These are phyloP conservation scores for Astropecten irregularis DNA, from an alignment of 53 echinoderm and acorn worm species.

Conservation along the genomic window DNA sequence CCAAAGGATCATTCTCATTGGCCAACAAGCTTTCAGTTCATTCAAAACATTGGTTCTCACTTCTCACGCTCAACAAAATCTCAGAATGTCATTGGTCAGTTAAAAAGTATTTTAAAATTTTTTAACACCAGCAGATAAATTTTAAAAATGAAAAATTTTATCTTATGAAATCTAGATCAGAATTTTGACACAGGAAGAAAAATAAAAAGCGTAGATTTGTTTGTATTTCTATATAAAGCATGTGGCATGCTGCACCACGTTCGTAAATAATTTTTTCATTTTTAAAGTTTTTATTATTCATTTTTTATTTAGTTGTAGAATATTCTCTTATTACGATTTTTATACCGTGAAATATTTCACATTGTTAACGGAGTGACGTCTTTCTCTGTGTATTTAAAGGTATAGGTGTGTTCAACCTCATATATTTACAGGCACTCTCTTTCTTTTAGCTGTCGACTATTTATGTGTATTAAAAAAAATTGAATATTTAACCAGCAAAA, in stretches of 20 bases:
- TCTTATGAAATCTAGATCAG: conserved; percentile 14
- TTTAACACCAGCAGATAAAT: conserved; percentile 25
- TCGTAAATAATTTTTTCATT: no score
- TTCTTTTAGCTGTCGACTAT: background rate
- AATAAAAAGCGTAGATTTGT: conserved; percentile 8
- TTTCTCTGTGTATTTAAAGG: conserved; percentile 7
- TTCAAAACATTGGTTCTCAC: background rate
- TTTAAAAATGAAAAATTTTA: no score
- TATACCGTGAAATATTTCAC: conserved; percentile 39
- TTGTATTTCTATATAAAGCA: background rate
- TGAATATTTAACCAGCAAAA: no score
- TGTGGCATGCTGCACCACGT: conserved; percentile 33
- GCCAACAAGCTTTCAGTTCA: background rate
- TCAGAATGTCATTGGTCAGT: conserved; percentile 41
- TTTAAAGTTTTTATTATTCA: no score
- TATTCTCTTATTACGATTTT: background rate
- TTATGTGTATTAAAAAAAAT: conserved; percentile 1
- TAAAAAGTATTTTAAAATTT: conserved; percentile 23
- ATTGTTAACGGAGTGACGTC: conserved; percentile 38
- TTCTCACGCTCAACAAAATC: background rate
- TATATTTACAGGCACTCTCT: conserved; percentile 16
- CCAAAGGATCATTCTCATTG: conserved; percentile 8
- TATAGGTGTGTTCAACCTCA: conserved; percentile 12
- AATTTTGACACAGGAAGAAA: background rate
- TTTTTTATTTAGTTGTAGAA: conserved; percentile 23